Evolutionary conservation across 2,888 invertebrate genomes (phyloP).

Genomic region (Scaptomyza cyrtandrae): DNA sequence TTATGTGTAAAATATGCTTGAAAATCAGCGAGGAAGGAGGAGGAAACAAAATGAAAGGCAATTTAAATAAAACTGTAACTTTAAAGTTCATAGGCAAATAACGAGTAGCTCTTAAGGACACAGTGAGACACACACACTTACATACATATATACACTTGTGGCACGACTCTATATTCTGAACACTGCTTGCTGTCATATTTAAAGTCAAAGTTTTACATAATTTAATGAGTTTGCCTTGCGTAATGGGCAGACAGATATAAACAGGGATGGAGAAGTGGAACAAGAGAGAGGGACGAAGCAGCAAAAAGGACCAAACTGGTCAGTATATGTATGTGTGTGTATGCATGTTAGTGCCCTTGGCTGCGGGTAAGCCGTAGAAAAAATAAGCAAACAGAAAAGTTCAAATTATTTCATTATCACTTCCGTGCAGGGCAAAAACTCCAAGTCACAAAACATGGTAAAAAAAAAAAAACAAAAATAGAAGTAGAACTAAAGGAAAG

Average conservation of each 20-base stretch:
- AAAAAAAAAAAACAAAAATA: constrained; percentile 34
- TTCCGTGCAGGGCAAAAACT: constrained; percentile 56
- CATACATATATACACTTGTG: not conserved
- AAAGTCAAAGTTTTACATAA: constrained; percentile 79
- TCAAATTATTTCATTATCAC: constrained; percentile 82
- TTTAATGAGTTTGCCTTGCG: constrained; percentile 70
- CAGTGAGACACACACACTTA: constrained; percentile 18
- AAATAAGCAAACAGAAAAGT: constrained; percentile 61
- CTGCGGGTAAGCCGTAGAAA: constrained; percentile 46
- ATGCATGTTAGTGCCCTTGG: constrained; percentile 30
- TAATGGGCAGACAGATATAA: constrained; percentile 31
- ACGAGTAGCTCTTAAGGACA: constrained; percentile 62
- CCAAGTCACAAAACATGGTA: constrained; percentile 34
- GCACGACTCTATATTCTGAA: constrained; percentile 1
- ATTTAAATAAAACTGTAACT: constrained; percentile 63
- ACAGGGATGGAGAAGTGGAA: not conserved
- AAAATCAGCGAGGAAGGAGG: constrained; percentile 16
- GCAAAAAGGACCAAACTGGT: constrained; percentile 13
- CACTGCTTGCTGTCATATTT: constrained; percentile 60
- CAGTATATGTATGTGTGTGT: not conserved
- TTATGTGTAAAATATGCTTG: constrained; percentile 7
- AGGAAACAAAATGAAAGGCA: constrained; percentile 6
- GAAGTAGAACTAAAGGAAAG: not conserved
- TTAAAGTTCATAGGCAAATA: constrained; percentile 71
- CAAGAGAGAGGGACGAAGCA: not conserved